phyloP scores from a whole-genome alignment of 2,888 invertebrate species.

The Altica lythri region DNA sequence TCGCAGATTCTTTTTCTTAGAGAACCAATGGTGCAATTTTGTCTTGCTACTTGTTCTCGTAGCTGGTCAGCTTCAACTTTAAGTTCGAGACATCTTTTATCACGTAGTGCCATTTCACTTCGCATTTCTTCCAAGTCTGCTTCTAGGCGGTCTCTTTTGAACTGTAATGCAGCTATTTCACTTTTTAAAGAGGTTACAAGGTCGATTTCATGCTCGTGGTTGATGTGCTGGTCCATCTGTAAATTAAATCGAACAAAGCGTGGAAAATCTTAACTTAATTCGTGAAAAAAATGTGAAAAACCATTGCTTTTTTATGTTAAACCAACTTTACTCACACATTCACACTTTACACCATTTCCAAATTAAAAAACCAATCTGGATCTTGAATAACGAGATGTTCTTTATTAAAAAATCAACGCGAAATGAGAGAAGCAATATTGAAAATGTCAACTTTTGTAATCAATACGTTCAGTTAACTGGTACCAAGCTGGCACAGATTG shows the following conservation, averaged over 20 bases:
- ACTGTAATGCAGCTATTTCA: slow-evolving; percentile 82
- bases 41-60: slow-evolving; percentile 80
- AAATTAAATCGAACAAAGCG: slow-evolving; percentile 29
- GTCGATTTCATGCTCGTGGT: slow-evolving; percentile 62
- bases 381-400: too few species aligned
- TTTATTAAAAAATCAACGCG: too few species aligned
- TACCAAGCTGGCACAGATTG: too few species aligned
- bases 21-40: slow-evolving; percentile 79
- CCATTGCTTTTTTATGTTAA: background rate
- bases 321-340: background rate
- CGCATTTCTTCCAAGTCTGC: slow-evolving; percentile 71
- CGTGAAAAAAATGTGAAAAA: background rate
- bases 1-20: slow-evolving; percentile 79
- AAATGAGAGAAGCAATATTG: too few species aligned
- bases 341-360: background rate
- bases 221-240: slow-evolving; percentile 67
- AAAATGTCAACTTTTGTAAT: too few species aligned
- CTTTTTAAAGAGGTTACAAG: slow-evolving; percentile 77
- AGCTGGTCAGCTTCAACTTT: slow-evolving; percentile 81
- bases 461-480: too few species aligned
- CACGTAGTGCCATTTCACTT: slow-evolving; percentile 70
- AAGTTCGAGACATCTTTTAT: slow-evolving; percentile 74
- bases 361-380: background rate
- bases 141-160: slow-evolving; percentile 79
- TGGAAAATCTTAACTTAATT: background rate